Conservation (phyloP, 2,113 vertebrate genomes). For the Bettongia penicillata region DNA sequence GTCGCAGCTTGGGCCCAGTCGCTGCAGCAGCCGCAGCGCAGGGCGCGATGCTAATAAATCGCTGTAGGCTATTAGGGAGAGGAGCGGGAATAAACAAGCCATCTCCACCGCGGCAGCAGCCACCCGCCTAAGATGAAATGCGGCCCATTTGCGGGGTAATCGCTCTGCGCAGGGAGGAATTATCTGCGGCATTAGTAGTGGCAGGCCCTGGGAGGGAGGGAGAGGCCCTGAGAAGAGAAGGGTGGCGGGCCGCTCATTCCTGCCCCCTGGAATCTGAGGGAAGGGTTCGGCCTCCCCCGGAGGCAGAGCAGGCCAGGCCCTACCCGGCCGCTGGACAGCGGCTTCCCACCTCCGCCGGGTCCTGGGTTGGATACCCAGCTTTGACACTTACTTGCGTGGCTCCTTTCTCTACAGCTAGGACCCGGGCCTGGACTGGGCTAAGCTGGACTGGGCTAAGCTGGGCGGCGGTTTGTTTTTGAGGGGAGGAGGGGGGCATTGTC, state of each 20-base stretch:
- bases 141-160: constrained; percentile 54
- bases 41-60: constrained; percentile 33
- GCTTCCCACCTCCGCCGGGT: not conserved
- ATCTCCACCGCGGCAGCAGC: not conserved
- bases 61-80: not conserved
- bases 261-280: not conserved
- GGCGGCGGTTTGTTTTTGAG: too few species aligned
- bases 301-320: not conserved
- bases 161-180: constrained; percentile 57
- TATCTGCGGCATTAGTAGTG: constrained; percentile 52
- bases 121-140: not conserved
- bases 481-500: not conserved
- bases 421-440: not conserved
- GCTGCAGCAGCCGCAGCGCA: not conserved
- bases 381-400: not conserved
- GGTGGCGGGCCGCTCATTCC: fast-evolving
- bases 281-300: too few species aligned
- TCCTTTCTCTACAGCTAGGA: not conserved
- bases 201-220: not conserved
- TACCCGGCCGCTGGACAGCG: not conserved
- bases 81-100: constrained; percentile 5
- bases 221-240: not conserved
- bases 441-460: not conserved
- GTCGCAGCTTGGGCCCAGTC: not conserved
- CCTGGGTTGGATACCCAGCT: not conserved